Conservation (phyloP, 2,797 vertebrate genomes). For the Sebastes trivittatus region DNA sequence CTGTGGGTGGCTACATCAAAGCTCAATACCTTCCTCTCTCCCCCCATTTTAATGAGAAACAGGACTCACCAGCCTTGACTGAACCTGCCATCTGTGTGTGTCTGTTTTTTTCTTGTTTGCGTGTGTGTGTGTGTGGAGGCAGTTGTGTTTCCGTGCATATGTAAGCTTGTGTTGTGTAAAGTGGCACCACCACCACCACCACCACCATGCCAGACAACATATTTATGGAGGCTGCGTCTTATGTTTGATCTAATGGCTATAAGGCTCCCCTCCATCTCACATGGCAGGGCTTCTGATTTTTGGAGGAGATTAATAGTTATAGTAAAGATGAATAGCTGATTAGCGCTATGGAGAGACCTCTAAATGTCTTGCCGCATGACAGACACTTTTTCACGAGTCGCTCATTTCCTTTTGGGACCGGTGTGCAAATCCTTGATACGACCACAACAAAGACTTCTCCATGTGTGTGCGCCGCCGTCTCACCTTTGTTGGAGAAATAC, state of each 20-base stretch:
- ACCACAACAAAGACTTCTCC: constrained; percentile 77
- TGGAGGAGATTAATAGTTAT: constrained; percentile 70
- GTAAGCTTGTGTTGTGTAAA: constrained; percentile 59
- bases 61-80: constrained; percentile 86
- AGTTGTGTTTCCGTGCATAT: constrained; percentile 54
- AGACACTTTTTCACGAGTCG: constrained; percentile 71
- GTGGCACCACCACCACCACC: constrained; percentile 49
- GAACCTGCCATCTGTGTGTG: constrained; percentile 83
- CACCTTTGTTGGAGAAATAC: constrained; percentile 72
- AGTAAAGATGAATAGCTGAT: constrained; percentile 72
- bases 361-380: constrained; percentile 65
- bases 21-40: constrained; percentile 78
- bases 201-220: constrained; percentile 60
- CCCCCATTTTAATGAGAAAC: constrained; percentile 85
- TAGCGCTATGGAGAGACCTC: constrained; percentile 52
- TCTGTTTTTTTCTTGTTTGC: constrained; percentile 46
- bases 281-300: constrained; percentile 49
- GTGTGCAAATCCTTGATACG: constrained; percentile 67
- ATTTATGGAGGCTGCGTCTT: constrained; percentile 71
- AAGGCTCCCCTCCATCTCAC: constrained; percentile 44
- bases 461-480: constrained; percentile 48
- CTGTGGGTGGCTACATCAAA: constrained; percentile 88
- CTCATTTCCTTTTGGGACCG: constrained; percentile 71
- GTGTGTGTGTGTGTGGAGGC: constrained; percentile 16
- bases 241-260: constrained; percentile 65